Base-by-base conservation (phyloP, 2,113 vertebrate genomes). In the Malurus melanocephalus region DNA sequence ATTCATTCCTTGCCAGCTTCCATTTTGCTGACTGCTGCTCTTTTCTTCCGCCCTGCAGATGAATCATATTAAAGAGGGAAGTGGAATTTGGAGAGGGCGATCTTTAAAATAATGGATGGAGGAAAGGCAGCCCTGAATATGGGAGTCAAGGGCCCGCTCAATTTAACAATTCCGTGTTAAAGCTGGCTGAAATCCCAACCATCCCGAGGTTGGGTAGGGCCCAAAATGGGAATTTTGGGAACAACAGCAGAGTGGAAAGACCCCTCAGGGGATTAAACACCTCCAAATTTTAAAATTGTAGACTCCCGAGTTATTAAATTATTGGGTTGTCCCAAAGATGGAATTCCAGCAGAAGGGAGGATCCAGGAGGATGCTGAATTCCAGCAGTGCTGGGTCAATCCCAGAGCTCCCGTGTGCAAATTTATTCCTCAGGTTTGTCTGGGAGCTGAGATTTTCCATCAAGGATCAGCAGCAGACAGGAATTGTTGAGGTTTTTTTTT, bases 1-100 rank as follows among this genome's bases (percentile, higher is more conserved):
- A 87, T 94, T 96, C 85, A 95, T 94, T 94, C 80, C 74, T 89
- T 76, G 68, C 92, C 91, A 94, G 66, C 64, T 60, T 92, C 28
- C 67, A 40, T 94, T 94, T 94, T 95, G 94, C 94, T 80, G 88
- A 74, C 13, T 27, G 49, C 43, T 71, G 38, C 45, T 35, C 7
- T 64, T 56, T 82, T 27, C 11, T 38, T 32, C 27, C 13, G 33
- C 28, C 10, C 43, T 35, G 57, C 21, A 42, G 38, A 66, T 62
- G 94, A 94, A 94, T 80, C 48, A 24, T 19, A 64, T 69, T 68
- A 92, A 93, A 60, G 74, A 87, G 74, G 93, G 38, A 67, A 69
- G 69, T 5, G 1, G 67, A 69, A 49, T 80, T 75, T 67, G 56
- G 77, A 91, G 60, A 83, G 20, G 30, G 88, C 9, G 49, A 64